A percentile compares a stretch with the other conserved stretches of the same genome.
phyloP scores from a whole-genome alignment of 2,888 invertebrate species.

The Scelioninae gen. 1 region DNA sequence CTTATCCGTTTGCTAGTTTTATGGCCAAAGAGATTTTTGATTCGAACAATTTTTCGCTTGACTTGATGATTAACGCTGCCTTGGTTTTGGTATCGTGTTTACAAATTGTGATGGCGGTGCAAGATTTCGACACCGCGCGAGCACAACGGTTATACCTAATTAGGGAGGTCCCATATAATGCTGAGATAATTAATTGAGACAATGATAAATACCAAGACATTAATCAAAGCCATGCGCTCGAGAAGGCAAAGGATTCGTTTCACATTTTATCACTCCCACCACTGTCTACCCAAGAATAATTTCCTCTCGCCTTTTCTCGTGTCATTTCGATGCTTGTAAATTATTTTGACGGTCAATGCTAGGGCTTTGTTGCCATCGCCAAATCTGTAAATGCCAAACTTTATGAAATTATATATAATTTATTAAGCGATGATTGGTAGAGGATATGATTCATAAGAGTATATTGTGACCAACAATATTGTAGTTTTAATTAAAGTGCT shows the following conservation, averaged over 20 bases:
- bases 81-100: slow-evolving; percentile 78
- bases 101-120: slow-evolving; percentile 80
- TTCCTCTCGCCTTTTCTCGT: slow-evolving; percentile 46
- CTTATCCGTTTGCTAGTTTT: slow-evolving; percentile 8
- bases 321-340: slow-evolving; percentile 51
- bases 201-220: slow-evolving; percentile 79
- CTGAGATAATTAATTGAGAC: slow-evolving; percentile 81
- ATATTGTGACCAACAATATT: too few species aligned
- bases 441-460: too few species aligned
- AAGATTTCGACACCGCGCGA: slow-evolving; percentile 82
- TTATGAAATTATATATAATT: background rate
- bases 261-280: slow-evolving; percentile 67
- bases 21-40: too few species aligned
- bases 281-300: slow-evolving; percentile 7
- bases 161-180: slow-evolving; percentile 78
- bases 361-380: slow-evolving; percentile 30
- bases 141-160: slow-evolving; percentile 78
- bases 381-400: slow-evolving; percentile 31
- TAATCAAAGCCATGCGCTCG: slow-evolving; percentile 73
- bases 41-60: too few species aligned
- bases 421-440: background rate
- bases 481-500: too few species aligned
- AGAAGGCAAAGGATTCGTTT: slow-evolving; percentile 63
- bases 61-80: slow-evolving; percentile 76
- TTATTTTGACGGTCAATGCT: slow-evolving; percentile 49